Base-by-base conservation (phyloP, 1,140 invertebrate species). In the Caenorhabditis latens region DNA sequence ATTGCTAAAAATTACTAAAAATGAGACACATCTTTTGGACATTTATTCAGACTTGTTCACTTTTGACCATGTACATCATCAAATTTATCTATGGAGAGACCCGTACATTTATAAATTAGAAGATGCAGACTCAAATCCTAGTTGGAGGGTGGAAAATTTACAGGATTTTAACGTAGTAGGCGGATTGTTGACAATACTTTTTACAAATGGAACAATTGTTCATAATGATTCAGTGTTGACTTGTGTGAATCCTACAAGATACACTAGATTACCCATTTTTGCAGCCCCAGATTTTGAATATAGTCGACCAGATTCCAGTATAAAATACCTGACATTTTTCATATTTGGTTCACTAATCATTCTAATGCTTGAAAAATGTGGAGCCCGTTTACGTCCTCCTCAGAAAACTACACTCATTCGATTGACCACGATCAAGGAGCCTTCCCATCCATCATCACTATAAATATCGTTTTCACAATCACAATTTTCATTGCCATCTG, bases 1-100 rank as follows among this genome's bases (percentile, higher is more conserved):
- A 40, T 19, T 63, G 9, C 40, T 24, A 8, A 24, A 40, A 24
- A 40, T 63, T 32, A 6, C 21, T 32, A 63, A 8, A 6, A 63
- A 24, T 7, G 24, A 32, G 8, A 63, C 61, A 63, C 61, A 19
- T 11, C 32, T 63, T 6, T 11, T 32, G 9, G 61, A 63, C 4
- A 32, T 32, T 63, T 16, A 58, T 16, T 24, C 61, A 63, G 14
- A 63, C 9, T 40, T 63, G 8, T 63, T 63, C 19, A 40, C 61
- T 32, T 63, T 32, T 19, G 61, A 63, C 32, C 61, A 63, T 40
- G 61, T 63, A 7, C 7, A 63, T 0, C 7, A 40, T 9, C 61
- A 63, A 63, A 32, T 63, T 63, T 63, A 63, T 63, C 21, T 63
- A 32, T 63, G 55, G 55, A 58, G 55, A 58, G 55, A 63, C 32